phyloP scores from a whole-genome alignment of 2,888 invertebrate species.

The Pachydiplax longipennis region DNA sequence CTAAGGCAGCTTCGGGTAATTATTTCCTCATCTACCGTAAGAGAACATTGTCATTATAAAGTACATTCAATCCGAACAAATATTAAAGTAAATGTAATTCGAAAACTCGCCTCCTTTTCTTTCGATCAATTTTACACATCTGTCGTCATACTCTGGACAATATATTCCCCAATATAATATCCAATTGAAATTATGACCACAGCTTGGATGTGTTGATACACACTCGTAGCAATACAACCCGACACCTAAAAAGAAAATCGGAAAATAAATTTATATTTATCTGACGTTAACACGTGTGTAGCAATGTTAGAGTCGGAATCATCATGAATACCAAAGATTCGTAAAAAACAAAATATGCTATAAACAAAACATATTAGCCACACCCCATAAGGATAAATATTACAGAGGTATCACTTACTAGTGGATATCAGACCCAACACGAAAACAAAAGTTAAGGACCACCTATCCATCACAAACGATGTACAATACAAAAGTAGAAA shows the following conservation, averaged over 20 bases:
- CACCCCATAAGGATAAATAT: background rate
- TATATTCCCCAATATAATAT: slow-evolving; percentile 76
- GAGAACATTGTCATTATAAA: background rate
- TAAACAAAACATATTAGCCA: background rate
- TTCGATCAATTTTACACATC: slow-evolving; percentile 89
- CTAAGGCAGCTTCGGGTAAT: slow-evolving; percentile 88
- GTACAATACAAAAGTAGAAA: no score
- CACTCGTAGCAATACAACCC: slow-evolving; percentile 86
- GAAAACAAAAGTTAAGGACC: no score
- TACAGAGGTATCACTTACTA: background rate
- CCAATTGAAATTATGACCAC: slow-evolving; percentile 86
- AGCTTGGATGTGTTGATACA: slow-evolving; percentile 88
- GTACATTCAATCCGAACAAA: background rate
- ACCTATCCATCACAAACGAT: no score
- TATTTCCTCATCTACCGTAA: slow-evolving; percentile 71
- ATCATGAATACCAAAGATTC: background rate
- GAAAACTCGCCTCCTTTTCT: slow-evolving; percentile 75
- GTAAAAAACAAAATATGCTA: background rate
- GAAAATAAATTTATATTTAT: background rate
- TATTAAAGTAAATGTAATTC: no score
- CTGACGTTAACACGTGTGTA: no score
- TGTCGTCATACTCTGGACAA: slow-evolving; percentile 84
- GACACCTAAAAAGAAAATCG: background rate
- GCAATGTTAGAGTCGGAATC: no score
- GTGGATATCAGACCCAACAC: no score